These are phyloP conservation scores for Pachydiplax longipennis DNA, from an alignment of 2,888 invertebrate genomes.

Conservation along the genomic window DNA sequence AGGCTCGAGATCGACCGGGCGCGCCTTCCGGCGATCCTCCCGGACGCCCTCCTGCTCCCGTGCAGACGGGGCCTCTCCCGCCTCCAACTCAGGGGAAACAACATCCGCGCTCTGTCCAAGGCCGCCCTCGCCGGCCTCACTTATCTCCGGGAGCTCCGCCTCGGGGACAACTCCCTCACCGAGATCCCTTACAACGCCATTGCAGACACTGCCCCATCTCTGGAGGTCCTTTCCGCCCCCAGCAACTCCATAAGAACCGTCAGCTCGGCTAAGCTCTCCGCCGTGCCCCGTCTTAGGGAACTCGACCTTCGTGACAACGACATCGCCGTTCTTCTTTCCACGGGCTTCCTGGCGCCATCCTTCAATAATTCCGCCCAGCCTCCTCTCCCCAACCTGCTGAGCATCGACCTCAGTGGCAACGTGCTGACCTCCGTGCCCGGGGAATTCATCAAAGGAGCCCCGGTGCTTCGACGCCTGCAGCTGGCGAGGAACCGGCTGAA, in stretches of 20 bases:
- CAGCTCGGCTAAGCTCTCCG: slow-evolving; percentile 79
- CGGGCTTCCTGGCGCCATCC: slow-evolving; percentile 56
- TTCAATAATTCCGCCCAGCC: slow-evolving; percentile 79
- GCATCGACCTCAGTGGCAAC: slow-evolving; percentile 80
- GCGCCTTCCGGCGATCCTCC: slow-evolving; percentile 64
- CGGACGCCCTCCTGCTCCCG: slow-evolving; percentile 7
- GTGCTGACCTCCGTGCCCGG: slow-evolving; percentile 77
- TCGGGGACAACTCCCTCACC: slow-evolving; percentile 75
- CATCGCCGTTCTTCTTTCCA: slow-evolving; percentile 62
- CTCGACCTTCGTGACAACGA: slow-evolving; percentile 78
- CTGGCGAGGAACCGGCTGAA: slow-evolving; percentile 73
- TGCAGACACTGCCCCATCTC: slow-evolving; percentile 71
- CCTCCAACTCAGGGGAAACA: slow-evolving; percentile 77
- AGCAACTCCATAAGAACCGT: slow-evolving; percentile 64
- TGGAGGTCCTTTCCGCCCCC: slow-evolving; percentile 70
- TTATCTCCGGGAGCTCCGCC: slow-evolving; percentile 77
- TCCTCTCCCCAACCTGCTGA: slow-evolving; percentile 75
- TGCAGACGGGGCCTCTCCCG: slow-evolving; percentile 20
- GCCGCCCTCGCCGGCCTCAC: slow-evolving; percentile 77
- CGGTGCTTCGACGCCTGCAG: slow-evolving; percentile 76
- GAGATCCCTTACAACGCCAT: slow-evolving; percentile 82
- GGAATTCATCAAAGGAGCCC: slow-evolving; percentile 80
- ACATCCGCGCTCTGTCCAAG: slow-evolving; percentile 71
- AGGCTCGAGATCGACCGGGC: slow-evolving; percentile 74
- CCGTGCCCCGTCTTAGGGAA: slow-evolving; percentile 75